Percentiles rank a stretch among this genome's conserved stretches.
phyloP scores from a whole-genome alignment of 2,888 invertebrate species.

The Petrolisthes cinctipes region DNA sequence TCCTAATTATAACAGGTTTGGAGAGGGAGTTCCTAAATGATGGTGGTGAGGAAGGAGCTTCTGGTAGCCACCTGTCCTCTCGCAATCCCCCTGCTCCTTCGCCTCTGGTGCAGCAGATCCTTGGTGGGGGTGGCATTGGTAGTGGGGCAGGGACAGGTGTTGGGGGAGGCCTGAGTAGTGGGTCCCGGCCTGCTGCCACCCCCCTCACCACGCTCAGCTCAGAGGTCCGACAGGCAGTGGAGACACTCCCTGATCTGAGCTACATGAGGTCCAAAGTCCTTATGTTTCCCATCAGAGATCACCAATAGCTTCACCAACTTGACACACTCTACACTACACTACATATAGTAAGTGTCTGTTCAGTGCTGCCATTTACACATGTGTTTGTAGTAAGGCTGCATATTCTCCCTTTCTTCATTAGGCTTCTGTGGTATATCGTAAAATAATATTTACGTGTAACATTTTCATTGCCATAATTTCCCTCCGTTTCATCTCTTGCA shows the following conservation, averaged over 20 bases:
- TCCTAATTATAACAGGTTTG: slow-evolving; percentile 26
- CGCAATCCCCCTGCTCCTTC: slow-evolving; percentile 44
- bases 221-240: slow-evolving; percentile 50
- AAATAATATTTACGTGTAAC: too few species aligned
- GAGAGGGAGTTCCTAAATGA: slow-evolving; percentile 55
- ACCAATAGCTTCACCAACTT: slow-evolving; percentile 13
- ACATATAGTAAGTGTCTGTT: too few species aligned
- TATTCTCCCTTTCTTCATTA: neutral
- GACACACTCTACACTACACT: too few species aligned
- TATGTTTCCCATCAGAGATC: slow-evolving; percentile 61
- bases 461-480: too few species aligned
- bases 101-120: slow-evolving; percentile 57
- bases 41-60: slow-evolving; percentile 33
- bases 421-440: neutral
- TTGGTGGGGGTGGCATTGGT: slow-evolving; percentile 23
- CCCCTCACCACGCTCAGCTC: slow-evolving; percentile 42
- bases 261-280: slow-evolving; percentile 62
- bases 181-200: slow-evolving; percentile 30
- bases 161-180: slow-evolving; percentile 21
- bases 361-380: too few species aligned
- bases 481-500: too few species aligned
- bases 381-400: neutral
- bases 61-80: slow-evolving; percentile 23
- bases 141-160: neutral
- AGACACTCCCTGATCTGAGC: slow-evolving; percentile 55